Evolutionary conservation across 2,113 vertebrate genomes (phyloP).

Genomic region (Archilochus colubris): DNA sequence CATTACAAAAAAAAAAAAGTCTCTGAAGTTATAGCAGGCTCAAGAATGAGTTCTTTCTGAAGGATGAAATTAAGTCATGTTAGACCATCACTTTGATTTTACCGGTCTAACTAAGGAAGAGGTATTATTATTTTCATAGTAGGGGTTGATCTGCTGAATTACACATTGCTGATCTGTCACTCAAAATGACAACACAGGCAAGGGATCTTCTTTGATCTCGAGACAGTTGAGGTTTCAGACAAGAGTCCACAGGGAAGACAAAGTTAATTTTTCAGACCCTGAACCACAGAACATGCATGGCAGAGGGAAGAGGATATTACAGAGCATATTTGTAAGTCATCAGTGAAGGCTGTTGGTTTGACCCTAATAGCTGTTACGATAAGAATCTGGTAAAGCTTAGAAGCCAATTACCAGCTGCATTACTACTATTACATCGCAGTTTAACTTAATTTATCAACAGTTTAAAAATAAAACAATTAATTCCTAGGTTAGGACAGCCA

Average conservation of each 20-base stretch:
- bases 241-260: constrained; percentile 46
- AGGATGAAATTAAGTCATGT: constrained; percentile 75
- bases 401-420: constrained; percentile 6
- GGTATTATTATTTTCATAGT: constrained; percentile 73
- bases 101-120: constrained; percentile 68
- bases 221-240: constrained; percentile 58
- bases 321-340: neutral
- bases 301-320: neutral
- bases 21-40: constrained; percentile 55
- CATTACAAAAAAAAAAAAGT: neutral
- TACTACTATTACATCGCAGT: neutral
- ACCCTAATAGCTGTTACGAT: neutral
- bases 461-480: constrained; percentile 41
- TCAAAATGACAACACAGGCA: constrained; percentile 71
- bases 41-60: constrained; percentile 64
- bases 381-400: constrained; percentile 25
- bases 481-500: constrained; percentile 1
- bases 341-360: constrained; percentile 17
- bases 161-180: constrained; percentile 68
- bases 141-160: constrained; percentile 61
- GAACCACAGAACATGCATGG: neutral
- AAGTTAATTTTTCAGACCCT: constrained; percentile 27
- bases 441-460: constrained; percentile 23
- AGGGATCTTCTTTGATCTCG: constrained; percentile 73
- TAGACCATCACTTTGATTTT: constrained; percentile 76